A percentile compares a stretch with the other conserved stretches of the same genome.
Conservation (phyloP, 2,113 vertebrate genomes). For the Cheirogaleus medius region DNA sequence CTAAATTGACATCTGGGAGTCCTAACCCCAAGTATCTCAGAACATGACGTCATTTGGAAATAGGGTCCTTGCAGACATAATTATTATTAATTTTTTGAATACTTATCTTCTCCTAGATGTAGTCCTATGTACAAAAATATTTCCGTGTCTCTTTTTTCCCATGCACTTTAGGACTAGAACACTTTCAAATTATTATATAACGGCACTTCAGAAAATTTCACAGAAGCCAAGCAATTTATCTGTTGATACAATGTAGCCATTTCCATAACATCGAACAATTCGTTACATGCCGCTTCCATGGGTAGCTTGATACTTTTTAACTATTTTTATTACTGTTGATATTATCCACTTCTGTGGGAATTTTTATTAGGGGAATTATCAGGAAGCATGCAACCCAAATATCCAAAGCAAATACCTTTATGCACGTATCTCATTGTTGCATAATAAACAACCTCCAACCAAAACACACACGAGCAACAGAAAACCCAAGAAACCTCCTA, state of each 20-base stretch:
- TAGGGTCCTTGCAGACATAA: background rate
- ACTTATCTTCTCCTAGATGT: background rate
- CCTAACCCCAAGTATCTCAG: too few relatives aligned
- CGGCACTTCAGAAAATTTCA: background rate
- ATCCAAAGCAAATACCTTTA: background rate
- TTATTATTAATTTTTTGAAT: background rate
- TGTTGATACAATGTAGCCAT: background rate
- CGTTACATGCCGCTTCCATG: background rate
- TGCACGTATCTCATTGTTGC: background rate
- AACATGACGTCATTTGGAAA: background rate
- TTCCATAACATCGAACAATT: background rate
- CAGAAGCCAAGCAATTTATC: background rate
- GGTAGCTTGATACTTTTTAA: background rate
- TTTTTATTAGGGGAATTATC: background rate
- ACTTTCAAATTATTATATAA: background rate
- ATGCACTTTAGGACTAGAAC: background rate
- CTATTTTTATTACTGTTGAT: background rate
- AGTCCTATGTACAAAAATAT: background rate
- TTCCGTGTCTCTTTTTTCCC: background rate
- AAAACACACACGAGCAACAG: background rate
- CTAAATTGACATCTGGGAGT: fast-evolving
- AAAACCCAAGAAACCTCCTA: background rate
- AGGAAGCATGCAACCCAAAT: background rate
- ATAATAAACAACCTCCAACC: background rate
- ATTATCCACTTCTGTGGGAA: background rate